These are phyloP conservation scores for Ophioninae sp. DNA, from an alignment of 2,888 invertebrate genomes.

Conservation along the genomic window DNA sequence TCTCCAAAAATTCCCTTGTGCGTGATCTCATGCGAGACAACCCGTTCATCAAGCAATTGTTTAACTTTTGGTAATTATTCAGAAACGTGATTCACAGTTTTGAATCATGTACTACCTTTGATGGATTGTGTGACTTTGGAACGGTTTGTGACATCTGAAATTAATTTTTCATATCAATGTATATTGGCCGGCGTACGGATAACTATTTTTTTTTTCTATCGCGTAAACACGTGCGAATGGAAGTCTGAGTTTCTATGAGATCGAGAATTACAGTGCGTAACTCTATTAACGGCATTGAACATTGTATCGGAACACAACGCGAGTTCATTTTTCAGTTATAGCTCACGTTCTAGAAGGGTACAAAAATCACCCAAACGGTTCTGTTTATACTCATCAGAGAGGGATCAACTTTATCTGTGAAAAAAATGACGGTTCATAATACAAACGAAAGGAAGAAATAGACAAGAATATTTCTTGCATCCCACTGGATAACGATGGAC, in stretches of 20 bases:
- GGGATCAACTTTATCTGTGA: too few relatives aligned
- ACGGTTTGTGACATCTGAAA: constrained; percentile 44
- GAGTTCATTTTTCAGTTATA: too few relatives aligned
- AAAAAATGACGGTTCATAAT: too few relatives aligned
- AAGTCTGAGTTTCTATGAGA: background rate
- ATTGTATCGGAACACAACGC: too few relatives aligned
- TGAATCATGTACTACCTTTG: constrained; percentile 44
- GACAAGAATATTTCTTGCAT: too few relatives aligned
- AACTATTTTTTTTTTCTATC: background rate
- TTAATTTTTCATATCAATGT: constrained; percentile 31
- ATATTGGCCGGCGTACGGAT: background rate
- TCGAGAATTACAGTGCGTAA: background rate
- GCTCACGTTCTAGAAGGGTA: too few relatives aligned
- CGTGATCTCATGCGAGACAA: background rate
- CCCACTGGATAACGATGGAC: too few relatives aligned
- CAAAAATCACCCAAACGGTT: too few relatives aligned
- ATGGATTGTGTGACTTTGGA: constrained; percentile 43
- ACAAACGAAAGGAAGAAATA: too few relatives aligned
- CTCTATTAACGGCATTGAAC: too few relatives aligned
- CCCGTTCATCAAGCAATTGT: background rate
- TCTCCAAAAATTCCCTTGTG: background rate
- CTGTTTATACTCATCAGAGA: too few relatives aligned
- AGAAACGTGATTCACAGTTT: constrained; percentile 13
- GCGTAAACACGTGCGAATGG: background rate
- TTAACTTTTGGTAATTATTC: background rate